Evolutionary conservation across 2,113 vertebrate species (phyloP).

Genomic region (Siphamia tubifer): DNA sequence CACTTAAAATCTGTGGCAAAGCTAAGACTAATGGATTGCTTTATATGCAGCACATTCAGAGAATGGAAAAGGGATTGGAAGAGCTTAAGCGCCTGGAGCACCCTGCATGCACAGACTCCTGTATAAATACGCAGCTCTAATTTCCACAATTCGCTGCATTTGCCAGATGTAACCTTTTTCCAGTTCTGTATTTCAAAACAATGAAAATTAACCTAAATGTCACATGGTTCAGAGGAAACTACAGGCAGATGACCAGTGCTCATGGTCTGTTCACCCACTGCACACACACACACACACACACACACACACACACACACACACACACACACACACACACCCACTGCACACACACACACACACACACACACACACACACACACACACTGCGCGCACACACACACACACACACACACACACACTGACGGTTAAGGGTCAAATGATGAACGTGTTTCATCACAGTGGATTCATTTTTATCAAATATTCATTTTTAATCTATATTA

Average conservation of each 20-base stretch:
- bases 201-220: constrained; percentile 62
- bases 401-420: no score
- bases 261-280: not conserved
- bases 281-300: no score
- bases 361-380: no score
- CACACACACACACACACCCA: no score
- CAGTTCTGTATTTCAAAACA: constrained; percentile 45
- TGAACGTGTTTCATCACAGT: no score
- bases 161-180: constrained; percentile 68
- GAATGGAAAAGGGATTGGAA: constrained; percentile 80
- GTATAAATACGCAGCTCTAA: constrained; percentile 77
- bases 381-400: no score
- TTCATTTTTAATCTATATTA: no score
- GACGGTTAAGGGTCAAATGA: no score
- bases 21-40: constrained; percentile 87
- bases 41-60: constrained; percentile 78
- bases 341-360: no score
- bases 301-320: no score
- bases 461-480: no score
- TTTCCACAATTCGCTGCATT: constrained; percentile 69
- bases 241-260: constrained; percentile 22
- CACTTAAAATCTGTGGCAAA: constrained; percentile 81
- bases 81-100: constrained; percentile 77
- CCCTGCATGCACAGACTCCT: constrained; percentile 68
- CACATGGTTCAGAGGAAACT: constrained; percentile 21